Evolutionary conservation across 2,797 vertebrate species (phyloP), one percentile per base, ranked within the genome.

Genomic region (Podarcis lilfordi): DNA sequence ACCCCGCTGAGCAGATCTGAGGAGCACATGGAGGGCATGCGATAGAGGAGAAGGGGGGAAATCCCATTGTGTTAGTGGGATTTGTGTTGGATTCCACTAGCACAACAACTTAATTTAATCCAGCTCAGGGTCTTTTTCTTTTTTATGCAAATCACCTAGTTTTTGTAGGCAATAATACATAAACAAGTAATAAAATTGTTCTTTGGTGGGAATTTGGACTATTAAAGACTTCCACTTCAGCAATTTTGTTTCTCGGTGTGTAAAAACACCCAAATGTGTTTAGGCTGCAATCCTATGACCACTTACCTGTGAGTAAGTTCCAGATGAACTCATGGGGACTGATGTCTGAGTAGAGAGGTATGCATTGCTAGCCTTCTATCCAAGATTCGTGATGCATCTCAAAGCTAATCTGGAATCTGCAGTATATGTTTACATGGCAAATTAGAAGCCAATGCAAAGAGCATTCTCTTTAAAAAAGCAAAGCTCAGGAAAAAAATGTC

Each of bases 401-500:
- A 71, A 68, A 2, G 9, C 83, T 83, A 50, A 87, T 72, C 64
- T 29, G 68, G 84, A 37, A 10, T 83, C 89, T 80, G 71, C 17
- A 8, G 3, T 32, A 21, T 9, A 76, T 40, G 19, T 81, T 84
- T 61, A 66, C 35, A 37, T 82, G 13, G 27, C 64, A 76, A 89
- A 75, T 76, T 85, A 66, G 45, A 89, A 91, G 59, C 1, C 25
- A 45, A 71, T 59, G 40, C 4, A 79, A 84, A 80, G 2, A 72
- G 64, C 61, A 25, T 76, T 80, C 37, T 74, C 10, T 25, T 86
- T 91, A 82, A 72, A 71, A 83, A 77, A 80, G 59, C 81, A 77
- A 76, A 77, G 32, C 68, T 0, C 0, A 61, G 88, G 91, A 92
- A 72, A 91, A 92, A 72, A 90, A 61, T 27, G 75, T 91, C 93